Evolutionary conservation across 2,797 vertebrate genomes (phyloP), one percentile per base, ranked within the genome.

Genomic region (Hoplostethus mediterraneus): DNA sequence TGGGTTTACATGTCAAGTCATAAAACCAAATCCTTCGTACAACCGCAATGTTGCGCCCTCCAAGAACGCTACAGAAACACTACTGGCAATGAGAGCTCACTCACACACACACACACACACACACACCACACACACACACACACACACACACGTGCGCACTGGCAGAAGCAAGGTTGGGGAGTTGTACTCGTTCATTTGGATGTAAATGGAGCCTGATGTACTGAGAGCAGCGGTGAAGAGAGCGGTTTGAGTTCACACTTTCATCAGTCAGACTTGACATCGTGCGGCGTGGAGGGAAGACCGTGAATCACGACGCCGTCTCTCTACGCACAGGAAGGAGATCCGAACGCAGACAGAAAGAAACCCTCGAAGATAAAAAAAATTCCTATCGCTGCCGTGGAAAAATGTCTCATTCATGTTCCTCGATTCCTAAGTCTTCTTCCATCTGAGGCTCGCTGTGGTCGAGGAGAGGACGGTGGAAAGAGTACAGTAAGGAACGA

Each of bases 1-100:
- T 88, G 73, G 75, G 76, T 86, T 90, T 82, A 84, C 80, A 71
- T 85, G 83, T 86, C 59, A 79, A 82, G 66, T 83, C 84, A 82
- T 86, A 21, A 76, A 90, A 88, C 58, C 71, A 68, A 73, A 74
- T 83, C 57, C 69, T 57, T 87, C 61, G 31, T 75, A 56, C 30
- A 74, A 88, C 87, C 80, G 6, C 81, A 71, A 57, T 6, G 38
- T 28, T 25, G 36, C 30, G 64, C 3, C 6, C 30, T 83, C 67
- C 54, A 79, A 71, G 65, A 76, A 36, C 52, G 48, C 66, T 11
- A 53, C 71, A 71, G 71, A 64, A 38, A 75, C 49, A 40, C 28
- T n/a, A 51, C 2, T 57, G 38, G 36, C 54, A 31, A 28, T 25
- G 61, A 65, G 44, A 71, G 21, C 21, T 21, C 21, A 21, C 21